Percentiles rank a stretch among this genome's conserved stretches.
These are phyloP conservation scores for Mesopsocus fuscifrons DNA, from an alignment of 2,888 invertebrate genomes.

Conservation along the genomic window DNA sequence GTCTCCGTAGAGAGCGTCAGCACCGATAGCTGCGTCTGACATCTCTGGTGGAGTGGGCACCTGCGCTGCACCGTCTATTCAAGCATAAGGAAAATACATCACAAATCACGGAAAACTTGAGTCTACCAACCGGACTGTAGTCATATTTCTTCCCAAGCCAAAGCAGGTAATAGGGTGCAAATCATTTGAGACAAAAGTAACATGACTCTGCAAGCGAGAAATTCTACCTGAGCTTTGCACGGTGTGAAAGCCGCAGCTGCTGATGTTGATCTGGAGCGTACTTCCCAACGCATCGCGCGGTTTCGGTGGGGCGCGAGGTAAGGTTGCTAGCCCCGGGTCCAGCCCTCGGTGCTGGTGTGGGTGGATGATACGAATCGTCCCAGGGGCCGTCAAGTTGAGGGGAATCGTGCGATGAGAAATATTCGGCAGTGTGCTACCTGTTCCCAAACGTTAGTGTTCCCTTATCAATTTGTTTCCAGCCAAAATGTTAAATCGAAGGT, in stretches of 20 bases:
- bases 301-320: not conserved
- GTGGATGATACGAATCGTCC: constrained; percentile 17
- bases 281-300: not conserved
- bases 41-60: not conserved
- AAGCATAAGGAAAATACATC: too few species aligned
- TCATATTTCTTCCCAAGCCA: too few species aligned
- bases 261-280: not conserved
- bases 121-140: too few species aligned
- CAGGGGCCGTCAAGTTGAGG: constrained; percentile 24
- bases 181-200: too few species aligned
- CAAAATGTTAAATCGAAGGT: constrained; percentile 17
- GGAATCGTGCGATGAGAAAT: constrained; percentile 33
- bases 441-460: not conserved
- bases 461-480: too few species aligned
- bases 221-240: not conserved
- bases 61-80: not conserved
- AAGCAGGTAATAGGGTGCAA: too few species aligned
- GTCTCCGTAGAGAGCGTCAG: constrained; percentile 22
- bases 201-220: too few species aligned
- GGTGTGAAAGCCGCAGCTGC: not conserved
- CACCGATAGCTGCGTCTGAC: constrained; percentile 16
- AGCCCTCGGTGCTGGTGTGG: constrained; percentile 20
- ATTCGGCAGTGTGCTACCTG: constrained; percentile 14
- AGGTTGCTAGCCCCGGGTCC: not conserved
- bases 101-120: too few species aligned